Evolutionary conservation across 2,797 vertebrate genomes (phyloP), one percentile per base, ranked within the genome.

Genomic region (Eulemur albifrons): DNA sequence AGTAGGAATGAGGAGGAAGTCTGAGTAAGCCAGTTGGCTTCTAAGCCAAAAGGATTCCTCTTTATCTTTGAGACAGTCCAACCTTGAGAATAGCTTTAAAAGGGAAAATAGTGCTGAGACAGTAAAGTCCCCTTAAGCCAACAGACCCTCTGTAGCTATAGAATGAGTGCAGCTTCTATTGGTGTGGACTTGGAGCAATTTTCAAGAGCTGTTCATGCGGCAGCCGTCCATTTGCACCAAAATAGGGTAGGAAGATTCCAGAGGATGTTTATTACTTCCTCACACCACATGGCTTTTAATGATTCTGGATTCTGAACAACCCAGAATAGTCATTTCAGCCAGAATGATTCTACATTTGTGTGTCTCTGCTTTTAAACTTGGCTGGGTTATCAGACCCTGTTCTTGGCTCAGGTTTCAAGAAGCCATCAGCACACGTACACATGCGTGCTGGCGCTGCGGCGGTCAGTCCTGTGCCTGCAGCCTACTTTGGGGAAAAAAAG

Each of bases 51-150:
- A 97, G 95, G 90, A 91, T 96, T 95, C 97, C 88, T 96, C 81
- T 93, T 84, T 95, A 95, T 95, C 88, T 97, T 89, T 88, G 96
- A 97, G 94, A 94, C 93, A 57, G 96, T 94, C 95, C 85, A 91
- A 94, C 77, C 82, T 94, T 92, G 88, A 87, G 86, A 90, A 96
- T 96, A 97, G 97, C 97, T 97, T 97, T 98, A 96, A 97, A 97
- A 94, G 94, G 95, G 95, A 97, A 95, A 94, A 91, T 23, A 92
- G 83, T 83, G 90, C 87, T 27, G 70, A 96, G 96, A 93, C 52
- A 73, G 91, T 89, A 1, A 96, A 87, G 93, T 79, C 92, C 95
- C 89, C 88, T n/a, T 59, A 25, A 96, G 86, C 92, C 89, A 50
- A 14, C 77, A 65, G 17, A 27, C 5, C 32, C 63, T 43, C 75